phyloP scores from a whole-genome alignment of 2,888 invertebrate species.

The Patella ulyssiponensis region DNA sequence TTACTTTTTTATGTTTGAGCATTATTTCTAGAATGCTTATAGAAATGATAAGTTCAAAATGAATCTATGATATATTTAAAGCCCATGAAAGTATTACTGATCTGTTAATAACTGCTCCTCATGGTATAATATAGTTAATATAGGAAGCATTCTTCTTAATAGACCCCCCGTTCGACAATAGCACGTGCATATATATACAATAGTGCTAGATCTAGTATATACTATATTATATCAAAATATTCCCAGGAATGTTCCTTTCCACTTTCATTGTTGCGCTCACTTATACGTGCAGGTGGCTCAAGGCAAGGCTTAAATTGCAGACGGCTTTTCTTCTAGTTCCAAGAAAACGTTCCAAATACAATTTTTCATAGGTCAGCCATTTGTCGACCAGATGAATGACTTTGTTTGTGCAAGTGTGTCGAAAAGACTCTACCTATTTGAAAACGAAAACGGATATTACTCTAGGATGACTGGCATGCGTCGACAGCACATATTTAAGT shows the following conservation, averaged over 20 bases:
- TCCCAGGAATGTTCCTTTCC: background rate
- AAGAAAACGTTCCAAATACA: background rate
- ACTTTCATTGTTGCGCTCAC: constrained; percentile 2
- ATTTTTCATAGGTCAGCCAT: constrained; percentile 9
- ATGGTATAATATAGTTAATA: too few species aligned
- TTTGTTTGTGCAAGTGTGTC: constrained; percentile 11
- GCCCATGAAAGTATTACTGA: too few species aligned
- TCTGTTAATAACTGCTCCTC: too few species aligned
- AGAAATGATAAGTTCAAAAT: too few species aligned
- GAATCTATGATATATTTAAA: too few species aligned
- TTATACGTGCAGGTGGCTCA: background rate
- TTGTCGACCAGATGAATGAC: background rate
- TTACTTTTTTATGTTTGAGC: too few species aligned
- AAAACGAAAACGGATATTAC: constrained; percentile 21
- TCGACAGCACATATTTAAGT: constrained; percentile 21
- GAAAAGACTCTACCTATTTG: constrained; percentile 14
- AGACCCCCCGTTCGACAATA: background rate
- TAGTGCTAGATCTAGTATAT: background rate
- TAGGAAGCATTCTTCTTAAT: background rate
- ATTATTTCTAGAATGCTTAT: too few species aligned
- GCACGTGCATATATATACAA: background rate
- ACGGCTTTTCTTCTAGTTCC: background rate
- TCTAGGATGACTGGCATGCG: constrained; percentile 8
- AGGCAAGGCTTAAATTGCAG: background rate
- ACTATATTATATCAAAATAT: background rate